These are phyloP conservation scores for Felis chaus DNA, from an alignment of 2,113 vertebrate genomes.

Conservation along the genomic window DNA sequence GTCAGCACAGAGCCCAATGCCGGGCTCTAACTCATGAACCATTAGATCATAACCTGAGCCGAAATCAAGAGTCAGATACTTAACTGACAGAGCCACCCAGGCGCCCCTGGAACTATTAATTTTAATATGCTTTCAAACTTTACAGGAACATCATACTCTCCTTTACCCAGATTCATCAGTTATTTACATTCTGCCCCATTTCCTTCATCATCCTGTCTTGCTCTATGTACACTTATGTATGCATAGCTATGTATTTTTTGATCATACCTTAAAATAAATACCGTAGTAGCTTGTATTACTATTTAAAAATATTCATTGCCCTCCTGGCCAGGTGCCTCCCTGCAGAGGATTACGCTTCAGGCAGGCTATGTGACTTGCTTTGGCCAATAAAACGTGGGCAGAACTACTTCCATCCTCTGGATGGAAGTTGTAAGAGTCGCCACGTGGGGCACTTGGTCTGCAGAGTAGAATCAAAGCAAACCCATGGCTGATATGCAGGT, in stretches of 20 bases:
- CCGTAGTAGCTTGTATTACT: background rate
- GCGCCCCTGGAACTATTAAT: background rate
- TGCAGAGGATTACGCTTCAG: background rate
- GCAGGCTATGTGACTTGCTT: background rate
- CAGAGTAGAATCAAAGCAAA: background rate
- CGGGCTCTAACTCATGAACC: too few relatives aligned
- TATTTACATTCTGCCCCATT: background rate
- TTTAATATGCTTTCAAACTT: background rate
- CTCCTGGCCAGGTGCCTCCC: background rate
- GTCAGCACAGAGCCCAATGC: too few relatives aligned
- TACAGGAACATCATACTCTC: background rate
- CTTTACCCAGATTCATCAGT: background rate
- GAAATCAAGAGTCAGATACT: too few relatives aligned
- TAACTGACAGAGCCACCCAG: too few relatives aligned
- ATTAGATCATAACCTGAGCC: too few relatives aligned
- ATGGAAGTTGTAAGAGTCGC: background rate
- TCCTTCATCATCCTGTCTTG: background rate
- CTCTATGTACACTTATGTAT: rapidly evolving
- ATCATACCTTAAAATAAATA: background rate
- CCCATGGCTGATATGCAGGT: rapidly evolving
- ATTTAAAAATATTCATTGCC: background rate
- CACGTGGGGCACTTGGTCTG: background rate
- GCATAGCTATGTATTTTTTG: background rate
- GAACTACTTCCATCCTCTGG: background rate
- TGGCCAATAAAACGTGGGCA: background rate